Conservation (phyloP, 2,888 invertebrate species). For the Parnassius orleans region DNA sequence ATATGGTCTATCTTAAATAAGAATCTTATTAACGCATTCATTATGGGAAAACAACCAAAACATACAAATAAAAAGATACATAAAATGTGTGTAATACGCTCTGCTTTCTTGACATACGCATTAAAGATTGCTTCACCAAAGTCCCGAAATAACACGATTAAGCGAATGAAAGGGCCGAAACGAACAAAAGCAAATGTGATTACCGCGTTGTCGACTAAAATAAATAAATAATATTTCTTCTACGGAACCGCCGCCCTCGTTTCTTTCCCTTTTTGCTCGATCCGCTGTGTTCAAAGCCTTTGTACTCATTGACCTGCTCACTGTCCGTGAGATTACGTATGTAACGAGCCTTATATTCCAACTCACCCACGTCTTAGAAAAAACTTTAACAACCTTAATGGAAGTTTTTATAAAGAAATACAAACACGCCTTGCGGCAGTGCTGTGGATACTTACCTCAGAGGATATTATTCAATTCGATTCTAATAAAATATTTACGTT, state of each 20-base stretch:
- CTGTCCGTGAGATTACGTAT: conserved; percentile 32
- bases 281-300: conserved; percentile 20
- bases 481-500: too few relatives aligned
- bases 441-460: too few relatives aligned
- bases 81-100: neutral
- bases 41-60: too few relatives aligned
- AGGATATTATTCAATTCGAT: too few relatives aligned
- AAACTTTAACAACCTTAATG: conserved; percentile 3
- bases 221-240: conserved; percentile 78
- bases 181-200: conserved; percentile 80
- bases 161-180: conserved; percentile 75
- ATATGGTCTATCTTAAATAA: too few relatives aligned
- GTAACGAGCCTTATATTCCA: conserved; percentile 28
- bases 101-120: conserved; percentile 37
- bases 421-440: too few relatives aligned
- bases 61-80: too few relatives aligned
- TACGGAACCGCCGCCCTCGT: conserved; percentile 44
- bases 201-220: conserved; percentile 71
- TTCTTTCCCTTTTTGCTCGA: conserved; percentile 37
- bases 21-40: too few relatives aligned
- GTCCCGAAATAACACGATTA: conserved; percentile 78
- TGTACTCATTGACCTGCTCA: conserved; percentile 32
- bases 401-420: neutral
- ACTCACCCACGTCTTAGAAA: conserved; percentile 3
- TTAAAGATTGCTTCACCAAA: conserved; percentile 56